Evolutionary conservation across 2,797 vertebrate species (phyloP), one percentile per base, ranked within the genome.

Genomic region (Steatocranus sp.): DNA sequence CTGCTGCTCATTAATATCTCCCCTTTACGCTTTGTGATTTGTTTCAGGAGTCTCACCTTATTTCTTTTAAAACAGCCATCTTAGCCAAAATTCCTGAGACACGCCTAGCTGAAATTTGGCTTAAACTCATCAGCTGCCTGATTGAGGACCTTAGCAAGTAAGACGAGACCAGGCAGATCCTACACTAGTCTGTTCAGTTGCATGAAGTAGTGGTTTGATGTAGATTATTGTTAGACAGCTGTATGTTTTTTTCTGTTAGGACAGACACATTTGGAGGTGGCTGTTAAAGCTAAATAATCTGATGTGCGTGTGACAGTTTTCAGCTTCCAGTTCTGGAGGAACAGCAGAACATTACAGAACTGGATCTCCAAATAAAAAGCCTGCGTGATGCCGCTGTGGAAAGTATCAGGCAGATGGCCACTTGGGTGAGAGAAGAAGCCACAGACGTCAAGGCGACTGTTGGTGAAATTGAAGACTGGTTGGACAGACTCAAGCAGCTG

Each of bases 331-430:
- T 87, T 17, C 74, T 96, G 68, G 97, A 98, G 88, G 96, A 95
- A 76, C 96, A 94, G 88, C 56, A 95, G 75, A 97, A 98, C 56
- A 93, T 99, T 86, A 99, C 98, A 18, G 75, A 94, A 41, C 94
- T 99, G 78, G 99, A 99, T 92, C 96, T 98, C 83, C 97, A 99
- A 92, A 96, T 98, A 49, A 97, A 94, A 92, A 97, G 94, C 54
- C 81, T 98, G 75, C 96, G 98, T 1, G 95, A 96, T 68, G 94
- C 90, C 54, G 93, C 96, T 10, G 85, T 98, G 54, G 83, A 66
- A 4, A 92, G 93, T 86, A 97, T 99, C 81, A 89, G 85, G 4
- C 94, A 97, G 75, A 95, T 95, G 73, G 98, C 98, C 23, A 54
- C 83, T 77, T 87, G 34, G 63, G 94, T 98, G 95, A 96, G 92